Percentiles rank a stretch among this genome's conserved stretches.
Conservation (phyloP, 2,888 invertebrate species). For the Myopa testacea region DNA sequence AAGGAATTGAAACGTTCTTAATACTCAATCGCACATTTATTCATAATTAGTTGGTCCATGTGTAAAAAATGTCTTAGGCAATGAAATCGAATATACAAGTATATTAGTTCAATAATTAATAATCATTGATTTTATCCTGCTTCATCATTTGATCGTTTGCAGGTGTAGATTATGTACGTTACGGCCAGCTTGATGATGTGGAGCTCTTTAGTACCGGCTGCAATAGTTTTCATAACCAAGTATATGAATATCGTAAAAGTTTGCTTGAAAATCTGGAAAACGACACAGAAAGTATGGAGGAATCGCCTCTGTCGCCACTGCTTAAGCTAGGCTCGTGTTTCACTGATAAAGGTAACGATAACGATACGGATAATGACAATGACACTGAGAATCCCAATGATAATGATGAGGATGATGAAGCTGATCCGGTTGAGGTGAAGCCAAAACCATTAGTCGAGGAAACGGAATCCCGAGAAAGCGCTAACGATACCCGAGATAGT, state of each 20-base stretch:
- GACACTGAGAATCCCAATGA: slow-evolving; percentile 39
- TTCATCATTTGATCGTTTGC: slow-evolving; percentile 43
- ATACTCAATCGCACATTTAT: slow-evolving; percentile 18
- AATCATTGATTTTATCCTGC: slow-evolving; percentile 32
- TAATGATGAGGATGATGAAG: slow-evolving; percentile 43
- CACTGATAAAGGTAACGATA: slow-evolving; percentile 53
- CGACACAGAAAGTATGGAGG: slow-evolving; percentile 48
- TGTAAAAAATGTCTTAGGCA: slow-evolving; percentile 65
- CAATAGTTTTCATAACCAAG: slow-evolving; percentile 63
- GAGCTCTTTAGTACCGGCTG: slow-evolving; percentile 61
- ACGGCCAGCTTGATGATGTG: slow-evolving; percentile 63
- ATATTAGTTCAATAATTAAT: slow-evolving; percentile 38
- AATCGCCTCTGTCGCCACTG: slow-evolving; percentile 57
- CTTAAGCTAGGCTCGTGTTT: slow-evolving; percentile 54
- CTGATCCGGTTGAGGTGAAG: slow-evolving; percentile 38
- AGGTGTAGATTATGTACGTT: slow-evolving; percentile 63
- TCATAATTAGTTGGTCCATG: slow-evolving; percentile 58
- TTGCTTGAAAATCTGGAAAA: slow-evolving; percentile 61
- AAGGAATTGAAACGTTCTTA: slow-evolving; percentile 17
- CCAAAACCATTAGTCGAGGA: slow-evolving; percentile 7
- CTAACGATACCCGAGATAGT: slow-evolving; percentile 44
- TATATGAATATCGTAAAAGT: slow-evolving; percentile 64
- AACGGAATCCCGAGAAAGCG: slow-evolving; percentile 6
- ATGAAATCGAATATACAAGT: slow-evolving; percentile 60
- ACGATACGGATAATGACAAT: slow-evolving; percentile 46